phyloP scores from a whole-genome alignment of 2,797 vertebrate genomes.

The Phrynocephalus forsythii region DNA sequence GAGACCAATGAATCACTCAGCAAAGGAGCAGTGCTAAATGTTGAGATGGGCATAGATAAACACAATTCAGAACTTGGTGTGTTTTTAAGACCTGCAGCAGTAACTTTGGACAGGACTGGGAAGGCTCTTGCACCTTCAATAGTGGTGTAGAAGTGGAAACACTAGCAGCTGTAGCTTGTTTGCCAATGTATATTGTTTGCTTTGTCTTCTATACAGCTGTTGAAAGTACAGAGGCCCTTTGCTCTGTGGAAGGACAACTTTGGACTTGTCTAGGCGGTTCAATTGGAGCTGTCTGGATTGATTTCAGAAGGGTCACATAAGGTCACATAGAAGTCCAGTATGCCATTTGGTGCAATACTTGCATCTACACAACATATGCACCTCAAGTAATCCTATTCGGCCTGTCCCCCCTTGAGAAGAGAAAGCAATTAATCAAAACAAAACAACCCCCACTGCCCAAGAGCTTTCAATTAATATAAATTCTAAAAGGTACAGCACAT shows the following conservation, averaged over 20 bases:
- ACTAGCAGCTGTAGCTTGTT: background rate
- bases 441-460: too few species aligned
- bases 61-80: background rate
- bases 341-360: too few species aligned
- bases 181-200: background rate
- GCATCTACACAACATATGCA: too few species aligned
- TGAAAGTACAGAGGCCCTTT: background rate
- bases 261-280: too few species aligned
- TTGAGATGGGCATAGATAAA: background rate
- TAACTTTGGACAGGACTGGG: background rate
- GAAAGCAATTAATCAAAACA: too few species aligned
- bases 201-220: background rate
- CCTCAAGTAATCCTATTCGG: too few species aligned
- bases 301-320: too few species aligned
- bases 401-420: too few species aligned
- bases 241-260: background rate
- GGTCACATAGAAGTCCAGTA: too few species aligned
- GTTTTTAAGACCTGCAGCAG: background rate
- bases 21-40: background rate
- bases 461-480: too few species aligned
- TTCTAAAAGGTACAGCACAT: too few species aligned
- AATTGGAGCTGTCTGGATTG: too few species aligned
- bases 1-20: conserved; percentile 28
- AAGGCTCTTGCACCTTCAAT: background rate
- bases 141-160: background rate